Conservation (phyloP, 2,888 invertebrate genomes). For the Neoaliturus tenellus region DNA sequence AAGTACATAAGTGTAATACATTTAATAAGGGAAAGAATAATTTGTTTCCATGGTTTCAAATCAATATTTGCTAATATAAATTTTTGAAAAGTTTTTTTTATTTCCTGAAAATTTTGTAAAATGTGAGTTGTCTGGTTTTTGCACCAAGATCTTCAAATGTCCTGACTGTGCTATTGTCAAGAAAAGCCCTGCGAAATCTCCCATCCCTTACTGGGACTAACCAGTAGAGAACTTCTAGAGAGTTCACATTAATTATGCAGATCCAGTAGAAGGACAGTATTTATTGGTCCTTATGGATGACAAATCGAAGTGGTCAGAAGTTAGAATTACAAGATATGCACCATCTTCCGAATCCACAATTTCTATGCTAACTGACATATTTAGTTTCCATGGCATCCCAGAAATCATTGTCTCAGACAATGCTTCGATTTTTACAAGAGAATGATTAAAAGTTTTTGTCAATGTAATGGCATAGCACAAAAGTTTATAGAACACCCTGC, state of each 20-base stretch:
- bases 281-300: slow-evolving; percentile 57
- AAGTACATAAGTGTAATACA: not conserved
- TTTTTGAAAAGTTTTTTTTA: slow-evolving; percentile 21
- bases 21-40: not conserved
- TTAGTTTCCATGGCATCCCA: too few species aligned
- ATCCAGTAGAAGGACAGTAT: slow-evolving; percentile 42
- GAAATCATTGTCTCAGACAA: too few species aligned
- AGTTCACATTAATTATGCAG: too few species aligned
- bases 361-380: too few species aligned
- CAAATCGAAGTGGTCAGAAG: slow-evolving; percentile 61
- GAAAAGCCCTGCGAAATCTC: slow-evolving; percentile 63
- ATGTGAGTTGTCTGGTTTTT: not conserved
- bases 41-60: slow-evolving; percentile 1
- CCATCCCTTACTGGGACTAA: slow-evolving; percentile 66
- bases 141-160: slow-evolving; percentile 56
- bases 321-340: too few species aligned
- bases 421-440: slow-evolving; percentile 60
- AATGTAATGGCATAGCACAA: too few species aligned
- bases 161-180: slow-evolving; percentile 63
- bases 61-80: not conserved
- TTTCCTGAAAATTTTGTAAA: not conserved
- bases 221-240: too few species aligned
- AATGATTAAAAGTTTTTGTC: slow-evolving; percentile 59
- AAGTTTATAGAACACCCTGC: slow-evolving; percentile 59
- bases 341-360: too few species aligned